Conservation (phyloP, 2,888 invertebrate genomes). For the Tiliacea citrago region DNA sequence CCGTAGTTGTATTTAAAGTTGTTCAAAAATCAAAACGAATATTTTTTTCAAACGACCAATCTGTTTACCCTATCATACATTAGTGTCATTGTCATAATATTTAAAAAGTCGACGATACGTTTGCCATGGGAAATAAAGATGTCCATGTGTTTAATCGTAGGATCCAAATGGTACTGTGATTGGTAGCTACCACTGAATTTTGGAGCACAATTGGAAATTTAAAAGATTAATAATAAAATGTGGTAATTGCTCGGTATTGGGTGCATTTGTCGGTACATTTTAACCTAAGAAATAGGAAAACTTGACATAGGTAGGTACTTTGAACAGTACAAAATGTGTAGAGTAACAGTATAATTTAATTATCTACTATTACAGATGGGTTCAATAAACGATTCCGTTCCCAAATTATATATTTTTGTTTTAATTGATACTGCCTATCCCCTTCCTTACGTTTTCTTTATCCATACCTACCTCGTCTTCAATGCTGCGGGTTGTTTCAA, state of each 20-base stretch:
- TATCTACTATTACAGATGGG: conserved; percentile 89
- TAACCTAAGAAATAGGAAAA: conserved; percentile 85
- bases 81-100: conserved; percentile 64
- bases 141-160: conserved; percentile 80
- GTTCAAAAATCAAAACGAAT: conserved; percentile 47
- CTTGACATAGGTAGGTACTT: conserved; percentile 89
- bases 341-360: conserved; percentile 89
- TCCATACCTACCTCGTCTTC: background rate
- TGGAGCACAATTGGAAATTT: conserved; percentile 77
- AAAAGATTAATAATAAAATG: conserved; percentile 67
- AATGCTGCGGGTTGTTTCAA: background rate
- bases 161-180: conserved; percentile 87
- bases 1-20: conserved; percentile 56
- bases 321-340: conserved; percentile 89
- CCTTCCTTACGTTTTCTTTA: background rate
- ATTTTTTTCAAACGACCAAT: conserved; percentile 64
- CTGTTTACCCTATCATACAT: conserved; percentile 65
- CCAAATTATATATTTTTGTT: conserved; percentile 82
- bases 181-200: conserved; percentile 82
- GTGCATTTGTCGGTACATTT: conserved; percentile 85
- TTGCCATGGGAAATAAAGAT: conserved; percentile 48
- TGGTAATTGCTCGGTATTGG: conserved; percentile 77
- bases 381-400: conserved; percentile 90
- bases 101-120: conserved; percentile 37
- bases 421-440: conserved; percentile 67